These are phyloP conservation scores for Xestia rhomboidea DNA, from an alignment of 2,888 invertebrate genomes.

Conservation along the genomic window DNA sequence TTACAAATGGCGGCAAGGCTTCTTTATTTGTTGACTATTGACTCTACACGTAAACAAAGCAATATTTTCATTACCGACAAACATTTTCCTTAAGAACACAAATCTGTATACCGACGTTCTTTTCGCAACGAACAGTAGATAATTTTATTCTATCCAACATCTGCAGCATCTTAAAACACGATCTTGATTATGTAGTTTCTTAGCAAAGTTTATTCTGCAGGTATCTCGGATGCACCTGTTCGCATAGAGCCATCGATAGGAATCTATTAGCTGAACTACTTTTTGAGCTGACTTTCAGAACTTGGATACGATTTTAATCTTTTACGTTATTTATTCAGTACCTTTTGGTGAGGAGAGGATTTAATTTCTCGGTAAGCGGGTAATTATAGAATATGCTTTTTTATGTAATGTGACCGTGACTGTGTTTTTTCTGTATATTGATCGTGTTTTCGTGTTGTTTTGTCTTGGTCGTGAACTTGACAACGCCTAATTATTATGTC, in stretches of 20 bases:
- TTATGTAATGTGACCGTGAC: not conserved
- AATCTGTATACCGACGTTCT: not conserved
- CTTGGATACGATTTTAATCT: conserved; percentile 51
- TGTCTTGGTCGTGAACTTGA: not conserved
- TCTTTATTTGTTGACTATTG: not conserved
- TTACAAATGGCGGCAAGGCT: not conserved
- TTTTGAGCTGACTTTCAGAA: conserved; percentile 42
- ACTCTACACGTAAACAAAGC: not conserved
- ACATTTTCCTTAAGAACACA: not conserved
- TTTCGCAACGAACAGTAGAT: not conserved
- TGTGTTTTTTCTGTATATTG: not conserved
- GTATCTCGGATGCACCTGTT: conserved; percentile 56
- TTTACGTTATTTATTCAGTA: conserved; percentile 28
- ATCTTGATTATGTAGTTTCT: conserved; percentile 54
- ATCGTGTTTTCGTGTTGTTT: not conserved
- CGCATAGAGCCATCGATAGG: conserved; percentile 46
- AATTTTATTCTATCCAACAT: conserved; percentile 35
- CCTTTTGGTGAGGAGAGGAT: not conserved
- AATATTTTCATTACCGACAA: not conserved
- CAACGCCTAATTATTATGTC: not conserved
- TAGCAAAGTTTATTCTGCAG: conserved; percentile 49
- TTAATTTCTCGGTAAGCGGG: conserved; percentile 3
- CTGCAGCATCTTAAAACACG: conserved; percentile 47
- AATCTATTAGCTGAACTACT: conserved; percentile 47
- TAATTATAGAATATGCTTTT: conserved; percentile 9